Conservation (phyloP, 2,113 vertebrate genomes). For the Plotosus lineatus region DNA sequence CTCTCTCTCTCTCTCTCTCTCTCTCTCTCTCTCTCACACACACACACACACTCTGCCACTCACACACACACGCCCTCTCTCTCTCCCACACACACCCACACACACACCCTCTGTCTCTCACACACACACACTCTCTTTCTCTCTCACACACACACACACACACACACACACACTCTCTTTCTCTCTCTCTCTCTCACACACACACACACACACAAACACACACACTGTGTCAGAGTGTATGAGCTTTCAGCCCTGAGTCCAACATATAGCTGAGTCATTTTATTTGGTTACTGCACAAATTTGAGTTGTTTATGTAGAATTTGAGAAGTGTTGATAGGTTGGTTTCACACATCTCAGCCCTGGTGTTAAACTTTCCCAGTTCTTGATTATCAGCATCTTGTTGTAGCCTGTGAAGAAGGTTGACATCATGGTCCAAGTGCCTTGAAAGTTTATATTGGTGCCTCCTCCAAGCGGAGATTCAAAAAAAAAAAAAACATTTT, state of each 20-base stretch:
- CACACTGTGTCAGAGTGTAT: not conserved
- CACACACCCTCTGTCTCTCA: not conserved
- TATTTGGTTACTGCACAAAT: constrained; percentile 31
- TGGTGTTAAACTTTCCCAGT: not conserved
- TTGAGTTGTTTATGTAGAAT: constrained; percentile 7
- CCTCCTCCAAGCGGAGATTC: not conserved
- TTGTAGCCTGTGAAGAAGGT: not conserved
- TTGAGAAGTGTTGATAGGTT: constrained; percentile 12
- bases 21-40: not conserved
- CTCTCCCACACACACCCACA: not conserved
- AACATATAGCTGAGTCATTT: constrained; percentile 11
- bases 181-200: not conserved
- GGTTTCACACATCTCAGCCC: not conserved
- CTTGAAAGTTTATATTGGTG: not conserved
- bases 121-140: not conserved
- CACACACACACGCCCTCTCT: too few species aligned
- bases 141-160: not conserved
- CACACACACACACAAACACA: not conserved
- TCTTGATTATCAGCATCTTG: too few species aligned
- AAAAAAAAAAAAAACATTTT: not conserved
- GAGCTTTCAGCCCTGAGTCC: not conserved
- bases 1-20: not conserved
- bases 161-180: not conserved
- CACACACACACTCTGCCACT: too few species aligned
- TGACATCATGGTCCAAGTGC: not conserved